Conservation (phyloP, 2,113 vertebrate genomes). For the Cettia cetti region DNA sequence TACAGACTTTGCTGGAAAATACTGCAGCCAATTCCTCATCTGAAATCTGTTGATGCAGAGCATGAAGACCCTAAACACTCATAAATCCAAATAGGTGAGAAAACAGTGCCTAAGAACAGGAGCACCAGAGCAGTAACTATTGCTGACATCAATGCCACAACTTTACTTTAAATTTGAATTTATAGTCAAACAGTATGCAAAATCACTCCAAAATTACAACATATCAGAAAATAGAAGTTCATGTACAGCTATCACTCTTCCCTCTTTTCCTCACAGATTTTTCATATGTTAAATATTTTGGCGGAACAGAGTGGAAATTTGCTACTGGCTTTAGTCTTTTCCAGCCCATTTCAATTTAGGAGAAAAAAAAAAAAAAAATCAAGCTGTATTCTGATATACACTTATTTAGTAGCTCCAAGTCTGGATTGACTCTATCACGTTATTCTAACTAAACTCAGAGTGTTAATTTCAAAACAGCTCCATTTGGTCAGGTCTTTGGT, state of each 20-base stretch:
- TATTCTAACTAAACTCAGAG: background rate
- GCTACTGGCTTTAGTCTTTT: slow-evolving; percentile 12
- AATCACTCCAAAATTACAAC: background rate
- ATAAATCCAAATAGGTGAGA: background rate
- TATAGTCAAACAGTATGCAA: background rate
- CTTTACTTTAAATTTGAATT: background rate
- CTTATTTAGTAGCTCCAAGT: background rate
- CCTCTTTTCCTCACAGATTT: background rate
- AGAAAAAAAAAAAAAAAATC: background rate
- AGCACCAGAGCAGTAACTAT: background rate
- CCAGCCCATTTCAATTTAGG: background rate
- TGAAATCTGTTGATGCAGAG: slow-evolving; percentile 33
- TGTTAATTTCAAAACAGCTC: background rate
- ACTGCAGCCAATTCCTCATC: background rate
- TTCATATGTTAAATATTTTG: background rate
- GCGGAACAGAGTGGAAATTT: background rate
- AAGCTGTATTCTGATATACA: background rate
- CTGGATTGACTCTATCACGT: background rate
- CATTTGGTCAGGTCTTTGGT: background rate
- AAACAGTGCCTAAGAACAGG: background rate
- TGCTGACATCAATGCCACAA: background rate
- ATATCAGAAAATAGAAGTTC: background rate
- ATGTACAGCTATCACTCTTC: background rate
- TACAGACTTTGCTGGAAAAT: slow-evolving; percentile 30
- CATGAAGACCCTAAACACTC: background rate